A percentile compares a stretch with the other conserved stretches of the same genome.
Evolutionary conservation across 2,888 invertebrate species (phyloP).

Genomic region (Scaptomyza caliginosa): DNA sequence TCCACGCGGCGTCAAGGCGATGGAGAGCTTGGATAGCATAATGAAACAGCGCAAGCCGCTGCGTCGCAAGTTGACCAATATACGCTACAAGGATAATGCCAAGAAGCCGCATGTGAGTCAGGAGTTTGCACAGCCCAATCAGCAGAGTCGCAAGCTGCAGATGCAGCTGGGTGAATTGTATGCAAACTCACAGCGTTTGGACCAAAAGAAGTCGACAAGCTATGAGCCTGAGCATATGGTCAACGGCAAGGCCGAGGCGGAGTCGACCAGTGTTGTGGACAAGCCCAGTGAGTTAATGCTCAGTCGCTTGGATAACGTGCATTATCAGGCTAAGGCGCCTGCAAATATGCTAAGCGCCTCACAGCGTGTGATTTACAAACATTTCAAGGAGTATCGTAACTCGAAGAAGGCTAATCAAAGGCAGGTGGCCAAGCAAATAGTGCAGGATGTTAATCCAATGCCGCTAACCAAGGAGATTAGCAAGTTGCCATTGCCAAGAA

Average conservation of each 20-base stretch:
- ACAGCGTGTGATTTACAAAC: slow-evolving; percentile 46
- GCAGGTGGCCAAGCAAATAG: neutral
- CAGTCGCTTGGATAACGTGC: slow-evolving; percentile 32
- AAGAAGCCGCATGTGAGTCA: neutral
- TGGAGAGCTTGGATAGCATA: neutral
- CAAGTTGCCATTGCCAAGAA: neutral
- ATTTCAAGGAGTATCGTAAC: slow-evolving; percentile 16
- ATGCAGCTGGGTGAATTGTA: slow-evolving; percentile 18
- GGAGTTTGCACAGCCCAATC: neutral
- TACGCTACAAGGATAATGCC: slow-evolving; percentile 7
- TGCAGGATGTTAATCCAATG: slow-evolving; percentile 17
- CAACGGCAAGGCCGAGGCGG: neutral
- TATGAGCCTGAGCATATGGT: too few species aligned
- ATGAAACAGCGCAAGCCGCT: slow-evolving; percentile 14
- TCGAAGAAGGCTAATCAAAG: neutral
- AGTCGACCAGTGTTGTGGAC: neutral
- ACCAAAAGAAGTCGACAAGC: neutral
- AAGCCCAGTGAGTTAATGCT: neutral
- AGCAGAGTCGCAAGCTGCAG: neutral
- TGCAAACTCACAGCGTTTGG: neutral
- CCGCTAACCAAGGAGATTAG: neutral
- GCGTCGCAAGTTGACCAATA: slow-evolving; percentile 25
- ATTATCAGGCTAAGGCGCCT: slow-evolving; percentile 10
- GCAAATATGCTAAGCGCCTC: slow-evolving; percentile 50
- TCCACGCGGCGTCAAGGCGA: neutral